Evolutionary conservation across 2,888 invertebrate species (phyloP).

Genomic region (Luperina testacea): DNA sequence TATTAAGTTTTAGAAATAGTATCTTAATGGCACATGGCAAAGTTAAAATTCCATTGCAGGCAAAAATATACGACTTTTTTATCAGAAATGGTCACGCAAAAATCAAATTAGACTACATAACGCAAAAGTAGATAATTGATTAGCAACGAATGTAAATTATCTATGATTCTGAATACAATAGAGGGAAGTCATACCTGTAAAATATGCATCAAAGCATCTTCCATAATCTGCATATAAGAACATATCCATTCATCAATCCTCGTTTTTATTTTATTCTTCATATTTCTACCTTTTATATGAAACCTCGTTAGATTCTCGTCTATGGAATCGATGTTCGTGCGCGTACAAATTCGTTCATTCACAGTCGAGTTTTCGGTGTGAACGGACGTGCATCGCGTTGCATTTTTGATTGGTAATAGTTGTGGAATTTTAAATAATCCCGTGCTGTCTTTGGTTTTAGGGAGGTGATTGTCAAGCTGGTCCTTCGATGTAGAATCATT

Average conservation of each 20-base stretch:
- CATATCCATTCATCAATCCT: constrained; percentile 78
- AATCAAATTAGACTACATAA: neutral
- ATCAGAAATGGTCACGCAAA: no score
- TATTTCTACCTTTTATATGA: constrained; percentile 61
- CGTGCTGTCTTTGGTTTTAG: constrained; percentile 1
- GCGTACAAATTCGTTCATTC: constrained; percentile 32
- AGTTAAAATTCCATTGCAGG: neutral
- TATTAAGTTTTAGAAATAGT: neutral
- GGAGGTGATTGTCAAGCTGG: neutral
- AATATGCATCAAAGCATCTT: constrained; percentile 72
- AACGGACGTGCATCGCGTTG: constrained; percentile 25
- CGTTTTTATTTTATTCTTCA: constrained; percentile 64
- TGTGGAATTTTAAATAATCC: constrained; percentile 51
- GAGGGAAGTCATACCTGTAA: constrained; percentile 67
- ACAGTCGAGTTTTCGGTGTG: neutral
- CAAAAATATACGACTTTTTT: neutral
- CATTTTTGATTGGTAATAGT: constrained; percentile 32
- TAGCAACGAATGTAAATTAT: neutral
- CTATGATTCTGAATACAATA: neutral
- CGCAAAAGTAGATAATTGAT: neutral
- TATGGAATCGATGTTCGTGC: constrained; percentile 19
- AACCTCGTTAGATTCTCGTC: constrained; percentile 66
- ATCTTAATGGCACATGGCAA: neutral
- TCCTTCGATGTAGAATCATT: neutral
- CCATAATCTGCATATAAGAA: constrained; percentile 78